Percentiles rank a stretch among this genome's conserved stretches.
Evolutionary conservation across 2,113 vertebrate species (phyloP).

Genomic region (Eptesicus fuscus): DNA sequence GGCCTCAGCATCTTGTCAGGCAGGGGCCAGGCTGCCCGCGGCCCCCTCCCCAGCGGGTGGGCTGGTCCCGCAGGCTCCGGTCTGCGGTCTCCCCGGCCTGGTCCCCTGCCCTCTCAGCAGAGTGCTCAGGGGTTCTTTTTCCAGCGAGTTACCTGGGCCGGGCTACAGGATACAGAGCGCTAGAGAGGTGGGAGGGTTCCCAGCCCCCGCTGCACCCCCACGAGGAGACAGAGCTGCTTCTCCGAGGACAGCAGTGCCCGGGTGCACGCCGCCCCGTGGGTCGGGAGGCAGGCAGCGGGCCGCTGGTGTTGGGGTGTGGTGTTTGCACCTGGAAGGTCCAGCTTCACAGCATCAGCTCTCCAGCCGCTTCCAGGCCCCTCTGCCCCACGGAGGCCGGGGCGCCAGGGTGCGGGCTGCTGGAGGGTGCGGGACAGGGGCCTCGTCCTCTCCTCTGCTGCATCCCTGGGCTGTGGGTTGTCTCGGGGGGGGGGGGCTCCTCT

Average conservation of each 20-base stretch:
- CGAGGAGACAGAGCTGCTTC: not conserved
- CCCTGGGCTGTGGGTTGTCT: not conserved
- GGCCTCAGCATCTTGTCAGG: not conserved
- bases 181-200: rapidly evolving
- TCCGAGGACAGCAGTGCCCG: not conserved
- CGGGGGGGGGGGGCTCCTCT: not conserved
- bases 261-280: not conserved
- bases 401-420: not conserved
- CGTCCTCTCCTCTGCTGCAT: too few species aligned
- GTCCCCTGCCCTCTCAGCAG: not conserved
- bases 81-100: rapidly evolving
- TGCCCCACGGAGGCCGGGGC: not conserved
- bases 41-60: not conserved
- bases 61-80: not conserved
- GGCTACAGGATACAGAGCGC: not conserved
- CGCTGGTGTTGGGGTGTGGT: conserved; percentile 44
- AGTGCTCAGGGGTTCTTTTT: rapidly evolving
- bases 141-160: not conserved
- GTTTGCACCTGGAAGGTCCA: conserved; percentile 56
- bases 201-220: not conserved
- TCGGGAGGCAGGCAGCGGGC: conserved; percentile 7
- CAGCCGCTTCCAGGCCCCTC: not conserved
- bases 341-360: not conserved
- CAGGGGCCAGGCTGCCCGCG: not conserved
- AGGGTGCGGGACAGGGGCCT: not conserved